Evolutionary conservation across 2,113 vertebrate genomes (phyloP).

Genomic region (Raja brachyura): DNA sequence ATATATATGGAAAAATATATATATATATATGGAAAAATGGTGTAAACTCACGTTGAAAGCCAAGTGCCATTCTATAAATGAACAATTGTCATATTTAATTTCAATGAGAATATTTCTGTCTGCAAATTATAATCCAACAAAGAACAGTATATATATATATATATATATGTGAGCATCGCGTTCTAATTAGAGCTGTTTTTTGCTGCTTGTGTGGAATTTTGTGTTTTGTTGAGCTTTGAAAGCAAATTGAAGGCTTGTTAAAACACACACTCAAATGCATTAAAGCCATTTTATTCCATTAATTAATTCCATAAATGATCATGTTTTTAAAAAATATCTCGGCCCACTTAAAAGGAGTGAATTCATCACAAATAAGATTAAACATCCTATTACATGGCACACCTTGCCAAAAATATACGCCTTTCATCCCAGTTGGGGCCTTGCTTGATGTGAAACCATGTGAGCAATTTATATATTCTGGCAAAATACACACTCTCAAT

Average conservation of each 20-base stretch:
- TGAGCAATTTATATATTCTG: conserved; percentile 35
- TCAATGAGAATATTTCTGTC: conserved; percentile 21
- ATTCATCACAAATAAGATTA: conserved; percentile 13
- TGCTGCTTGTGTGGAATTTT: neutral
- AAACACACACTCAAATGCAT: neutral
- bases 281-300: neutral
- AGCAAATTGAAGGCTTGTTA: neutral
- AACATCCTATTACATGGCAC: neutral
- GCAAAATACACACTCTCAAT: conserved; percentile 25
- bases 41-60: neutral
- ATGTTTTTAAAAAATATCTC: neutral
- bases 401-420: conserved; percentile 2
- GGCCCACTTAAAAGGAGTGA: neutral
- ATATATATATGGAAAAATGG: too few relatives aligned
- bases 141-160: neutral
- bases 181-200: neutral
- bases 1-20: too few relatives aligned
- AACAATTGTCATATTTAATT: conserved; percentile 10
- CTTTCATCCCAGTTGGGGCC: neutral
- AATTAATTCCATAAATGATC: conserved; percentile 29
- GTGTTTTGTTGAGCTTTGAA: neutral
- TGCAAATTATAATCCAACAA: neutral
- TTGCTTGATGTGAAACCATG: conserved; percentile 20
- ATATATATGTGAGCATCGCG: neutral
- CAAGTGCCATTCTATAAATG: neutral